Evolutionary conservation across 1,140 invertebrate species (phyloP), one percentile per base, ranked within the genome.

Genomic region (Vanessa atalanta): DNA sequence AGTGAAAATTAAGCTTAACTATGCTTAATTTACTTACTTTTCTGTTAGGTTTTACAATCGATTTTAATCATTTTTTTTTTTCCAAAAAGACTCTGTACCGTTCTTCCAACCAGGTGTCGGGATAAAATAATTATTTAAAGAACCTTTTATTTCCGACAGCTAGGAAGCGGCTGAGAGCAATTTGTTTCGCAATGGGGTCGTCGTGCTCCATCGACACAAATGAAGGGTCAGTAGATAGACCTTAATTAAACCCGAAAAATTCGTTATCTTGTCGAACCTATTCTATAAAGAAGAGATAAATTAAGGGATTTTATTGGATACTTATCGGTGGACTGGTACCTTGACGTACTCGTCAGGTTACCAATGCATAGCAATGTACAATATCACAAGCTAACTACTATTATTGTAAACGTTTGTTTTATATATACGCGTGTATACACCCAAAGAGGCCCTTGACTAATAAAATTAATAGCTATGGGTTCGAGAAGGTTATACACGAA

Each of bases 211-310:
- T 90, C 83, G 82, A 80, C 79, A 85, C 86, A 89, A 89, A 91
- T 88, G 88, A 89, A 86, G 85, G 90, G 88, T 84, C 88, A 89
- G 80, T 69, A 67, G 83, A 89, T 83, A 83, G 82, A 83, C 85
- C 84, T 89, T 89, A 92, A 92, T 92, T 92, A 90, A 90, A 84
- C 81, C 78, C 72, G 78, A 76, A 82, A 78, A 88, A 88, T 86
- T 88, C 78, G 79, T 86, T 83, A 85, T 87, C 73, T 79, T 79
- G 65, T 73, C 71, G 75, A 80, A 71, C 76, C 73, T 78, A 75
- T 60, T 79, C 71, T 69, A 63, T 70, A 75, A 72, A 74, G 55
- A 69, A 47, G 47, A 73, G 74, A 65, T 16, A 51, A 14, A 15
- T 75, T 26, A 57, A 57, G 53, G 23, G 43, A 26, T 47, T 37